Base-by-base conservation (phyloP, 2,888 invertebrate genomes). In the Steinernema carpocapsae region DNA sequence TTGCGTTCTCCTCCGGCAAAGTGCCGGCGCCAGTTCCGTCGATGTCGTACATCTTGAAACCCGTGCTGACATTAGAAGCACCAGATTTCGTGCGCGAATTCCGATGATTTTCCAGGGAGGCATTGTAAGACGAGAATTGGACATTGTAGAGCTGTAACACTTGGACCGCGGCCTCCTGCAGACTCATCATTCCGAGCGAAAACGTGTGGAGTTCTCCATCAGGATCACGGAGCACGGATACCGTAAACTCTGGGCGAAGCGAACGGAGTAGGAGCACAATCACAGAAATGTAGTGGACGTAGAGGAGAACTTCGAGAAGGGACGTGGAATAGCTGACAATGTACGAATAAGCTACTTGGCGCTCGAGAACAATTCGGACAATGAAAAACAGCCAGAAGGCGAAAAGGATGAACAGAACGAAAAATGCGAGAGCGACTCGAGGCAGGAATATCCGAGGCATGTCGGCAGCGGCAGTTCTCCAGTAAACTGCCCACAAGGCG, bases 361-460 rank as follows among this genome's bases (percentile, higher is more conserved):
- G 85, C 73, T 88, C 88, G 73, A 90, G 88, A 76, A 90, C 85
- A 59, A 91, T 89, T 89, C 97, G 94, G 72, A 97, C 95, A 84
- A 94, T 92, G 88, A 97, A 99, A 89, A 99, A 99, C 22, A 99
- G 90, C 97, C 99, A 99, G 89, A 95, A 97, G 3, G 96, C 93
- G 89, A 97, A 95, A 78, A 94, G 93, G 88, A 96, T 93, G 17
- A 99, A 92, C 51, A 95, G 92, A 46, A 78, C 80, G 22, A 86
- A 78, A 19, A 84, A 75, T 17, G 81, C 78, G 64, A 86, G 78
- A 0, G 82, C 79, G 6, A 84, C 84, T 72, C 86, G 75, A 0
- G 81, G 76, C 45, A 85, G 59, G 52, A 74, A 76, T 52, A 85
- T 72, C 70, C 86, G 78, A n/a, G 86, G 86, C 78, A 86, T 75